Conservation (phyloP, 1,140 invertebrate species). For the Gryon sp. region DNA sequence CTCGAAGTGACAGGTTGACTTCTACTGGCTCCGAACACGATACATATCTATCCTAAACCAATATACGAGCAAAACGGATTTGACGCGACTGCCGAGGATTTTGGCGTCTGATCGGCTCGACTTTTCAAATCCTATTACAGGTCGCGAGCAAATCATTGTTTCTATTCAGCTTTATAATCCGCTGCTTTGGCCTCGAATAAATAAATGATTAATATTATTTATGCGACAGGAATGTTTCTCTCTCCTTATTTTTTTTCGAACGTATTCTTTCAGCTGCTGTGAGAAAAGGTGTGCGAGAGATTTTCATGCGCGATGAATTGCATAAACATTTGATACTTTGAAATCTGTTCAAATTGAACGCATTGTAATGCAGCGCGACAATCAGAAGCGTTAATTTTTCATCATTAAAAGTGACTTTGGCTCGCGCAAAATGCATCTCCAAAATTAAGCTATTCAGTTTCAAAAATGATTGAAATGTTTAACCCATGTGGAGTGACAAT, state of each 20-base stretch:
- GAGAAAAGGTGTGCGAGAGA: no score
- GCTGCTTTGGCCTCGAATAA: constrained; percentile 35
- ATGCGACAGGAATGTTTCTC: constrained; percentile 8
- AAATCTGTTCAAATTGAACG: constrained; percentile 32
- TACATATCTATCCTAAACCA: constrained; percentile 79
- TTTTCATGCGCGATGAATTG: constrained; percentile 61
- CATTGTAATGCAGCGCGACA: constrained; percentile 33
- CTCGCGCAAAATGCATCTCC: no score
- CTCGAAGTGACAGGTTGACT: constrained; percentile 77
- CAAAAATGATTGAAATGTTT: no score
- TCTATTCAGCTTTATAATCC: constrained; percentile 58
- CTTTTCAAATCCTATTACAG: constrained; percentile 36
- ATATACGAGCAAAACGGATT: constrained; percentile 65
- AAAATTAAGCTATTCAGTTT: no score
- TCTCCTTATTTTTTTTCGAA: constrained; percentile 6
- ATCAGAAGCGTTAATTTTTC: no score
- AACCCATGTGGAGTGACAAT: no score
- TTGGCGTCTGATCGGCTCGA: constrained; percentile 20
- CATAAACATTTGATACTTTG: constrained; percentile 46
- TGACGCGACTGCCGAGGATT: constrained; percentile 8
- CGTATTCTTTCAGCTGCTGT: neutral
- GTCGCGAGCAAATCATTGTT: constrained; percentile 60
- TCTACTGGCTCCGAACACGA: constrained; percentile 69
- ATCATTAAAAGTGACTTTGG: no score
- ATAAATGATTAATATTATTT: constrained; percentile 50